Base-by-base conservation (phyloP, 2,797 vertebrate genomes). In the Echiichthys vipera region DNA sequence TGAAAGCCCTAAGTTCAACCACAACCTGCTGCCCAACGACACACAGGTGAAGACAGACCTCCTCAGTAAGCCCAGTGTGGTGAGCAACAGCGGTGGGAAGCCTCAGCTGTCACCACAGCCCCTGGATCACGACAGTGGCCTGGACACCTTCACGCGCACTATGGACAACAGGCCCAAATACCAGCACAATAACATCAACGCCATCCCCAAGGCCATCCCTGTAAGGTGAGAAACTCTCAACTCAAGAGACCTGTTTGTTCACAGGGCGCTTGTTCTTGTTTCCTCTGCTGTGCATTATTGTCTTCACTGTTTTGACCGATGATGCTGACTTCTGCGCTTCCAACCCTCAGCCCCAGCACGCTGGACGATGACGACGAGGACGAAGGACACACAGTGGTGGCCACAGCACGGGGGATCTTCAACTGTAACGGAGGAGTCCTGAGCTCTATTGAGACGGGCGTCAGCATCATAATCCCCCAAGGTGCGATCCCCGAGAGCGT, bases 391-490 rank as follows among this genome's bases (percentile, higher is more conserved):
- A 99, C 98, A 0, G 98, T 99, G 84, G 97, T 99, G 66, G 98
- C 98, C 84, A 98, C 98, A 2, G 98, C 98, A 47, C 95, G 98
- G 30, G 98, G 98, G 0, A 91, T 99, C 65, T 99, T 99, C 88
- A 99, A 97, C 92, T 96, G 96, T 89, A 99, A 99, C 18, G 98
- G 98, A 34, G 98, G 98, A 2, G 97, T 99, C 18, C 81, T 99
- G 87, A 99, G 98, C 92, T 99, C 98, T 80, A 98, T 99, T 43
- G 98, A 99, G 92, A 99, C 98, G 0, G 98, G 98, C 7, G 98
- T 99, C 83, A 98, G 97, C 91, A 99, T 99, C 88, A 99, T 99
- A 87, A 99, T 99, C 89, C 98, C 98, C 3, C 97, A 99, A 92
- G 98, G 98, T 47, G 98, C 97, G 89, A 98, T 99, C 84, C 97